These are phyloP conservation scores for Rhadina sibilatrix DNA, from an alignment of 2,113 vertebrate species.

Conservation along the genomic window DNA sequence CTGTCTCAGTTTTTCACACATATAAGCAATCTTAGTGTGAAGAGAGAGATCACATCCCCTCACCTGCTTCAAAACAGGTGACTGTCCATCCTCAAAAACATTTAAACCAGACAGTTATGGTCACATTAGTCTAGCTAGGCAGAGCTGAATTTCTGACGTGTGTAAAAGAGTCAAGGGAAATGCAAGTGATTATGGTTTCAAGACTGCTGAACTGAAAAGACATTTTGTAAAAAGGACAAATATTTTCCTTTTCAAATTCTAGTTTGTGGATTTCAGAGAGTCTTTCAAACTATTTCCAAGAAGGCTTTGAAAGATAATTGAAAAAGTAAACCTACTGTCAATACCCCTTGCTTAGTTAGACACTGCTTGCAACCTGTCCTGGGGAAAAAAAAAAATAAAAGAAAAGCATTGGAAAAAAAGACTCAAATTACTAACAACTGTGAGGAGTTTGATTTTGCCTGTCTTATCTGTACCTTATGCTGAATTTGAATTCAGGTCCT, in stretches of 20 bases:
- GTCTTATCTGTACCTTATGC: background rate
- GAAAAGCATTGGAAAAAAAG: background rate
- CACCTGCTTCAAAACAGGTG: background rate
- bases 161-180: background rate
- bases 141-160: background rate
- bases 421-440: background rate
- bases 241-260: background rate
- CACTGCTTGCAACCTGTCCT: background rate
- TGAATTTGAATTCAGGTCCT: background rate
- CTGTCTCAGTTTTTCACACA: background rate
- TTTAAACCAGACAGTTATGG: background rate
- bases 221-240: background rate
- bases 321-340: background rate
- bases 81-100: background rate
- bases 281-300: background rate
- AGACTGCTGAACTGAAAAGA: background rate
- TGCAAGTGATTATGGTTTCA: background rate
- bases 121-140: background rate
- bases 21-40: background rate
- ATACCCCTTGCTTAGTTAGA: background rate
- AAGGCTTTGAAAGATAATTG: background rate
- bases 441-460: background rate
- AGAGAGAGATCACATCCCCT: background rate
- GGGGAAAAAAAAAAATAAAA: background rate
- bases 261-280: background rate